A percentile compares a stretch with the other conserved stretches of the same genome.
These are phyloP conservation scores for Agrilus planipennis DNA, from an alignment of 1,140 invertebrate species.

Conservation along the genomic window DNA sequence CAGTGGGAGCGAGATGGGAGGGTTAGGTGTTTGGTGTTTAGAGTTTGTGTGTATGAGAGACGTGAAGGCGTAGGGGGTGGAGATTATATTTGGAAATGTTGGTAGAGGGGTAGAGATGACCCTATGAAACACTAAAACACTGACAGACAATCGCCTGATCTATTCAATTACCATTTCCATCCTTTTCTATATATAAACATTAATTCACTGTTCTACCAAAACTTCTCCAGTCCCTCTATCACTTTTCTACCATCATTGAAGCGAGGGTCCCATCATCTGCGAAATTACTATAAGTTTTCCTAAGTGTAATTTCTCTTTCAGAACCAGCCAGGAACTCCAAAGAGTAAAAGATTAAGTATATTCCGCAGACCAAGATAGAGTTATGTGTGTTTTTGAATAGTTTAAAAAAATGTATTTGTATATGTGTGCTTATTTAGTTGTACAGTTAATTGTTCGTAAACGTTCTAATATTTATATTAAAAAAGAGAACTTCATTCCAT, in stretches of 20 bases:
- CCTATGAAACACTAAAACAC: too few relatives aligned
- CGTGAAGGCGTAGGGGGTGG: too few relatives aligned
- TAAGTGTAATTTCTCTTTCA: constrained; percentile 21
- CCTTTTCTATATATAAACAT: constrained; percentile 1
- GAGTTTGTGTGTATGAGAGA: too few relatives aligned
- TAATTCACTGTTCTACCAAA: background rate
- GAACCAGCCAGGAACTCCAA: constrained; percentile 15
- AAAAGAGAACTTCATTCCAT: too few relatives aligned
- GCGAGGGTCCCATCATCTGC: background rate
- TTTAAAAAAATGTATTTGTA: constrained; percentile 2
- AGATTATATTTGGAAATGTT: too few relatives aligned
- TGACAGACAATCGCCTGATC: too few relatives aligned
- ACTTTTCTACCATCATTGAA: background rate
- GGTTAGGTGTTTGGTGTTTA: too few relatives aligned
- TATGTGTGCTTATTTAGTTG: background rate
- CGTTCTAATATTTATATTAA: too few relatives aligned
- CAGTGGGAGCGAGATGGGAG: too few relatives aligned
- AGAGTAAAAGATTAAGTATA: constrained; percentile 13
- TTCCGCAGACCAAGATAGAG: constrained; percentile 17
- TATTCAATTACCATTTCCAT: constrained; percentile 3
- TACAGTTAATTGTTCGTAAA: background rate
- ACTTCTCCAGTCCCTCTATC: background rate
- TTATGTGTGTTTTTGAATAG: background rate
- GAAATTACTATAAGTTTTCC: background rate
- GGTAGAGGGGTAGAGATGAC: too few relatives aligned